These are phyloP conservation scores for Nymphicus hollandicus DNA, from an alignment of 2,113 vertebrate species.

Conservation along the genomic window DNA sequence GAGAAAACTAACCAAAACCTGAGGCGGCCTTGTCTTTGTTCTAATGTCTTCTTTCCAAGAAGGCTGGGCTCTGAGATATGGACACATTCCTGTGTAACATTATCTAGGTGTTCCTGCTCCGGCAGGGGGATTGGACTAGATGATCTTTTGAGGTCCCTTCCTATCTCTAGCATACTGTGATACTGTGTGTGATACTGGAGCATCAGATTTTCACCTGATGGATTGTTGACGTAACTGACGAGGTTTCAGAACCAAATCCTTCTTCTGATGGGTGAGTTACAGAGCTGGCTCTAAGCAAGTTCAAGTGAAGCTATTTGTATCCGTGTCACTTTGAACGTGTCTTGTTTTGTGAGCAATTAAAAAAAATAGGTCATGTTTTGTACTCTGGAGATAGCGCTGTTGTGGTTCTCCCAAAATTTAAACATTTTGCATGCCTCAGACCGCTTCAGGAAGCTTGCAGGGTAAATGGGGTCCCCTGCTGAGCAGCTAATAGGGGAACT, in stretches of 20 bases:
- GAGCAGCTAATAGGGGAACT: conserved; percentile 17
- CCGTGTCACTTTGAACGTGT: not conserved
- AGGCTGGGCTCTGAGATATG: not conserved
- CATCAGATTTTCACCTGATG: not conserved
- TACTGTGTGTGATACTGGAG: too few relatives aligned
- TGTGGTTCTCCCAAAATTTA: not conserved
- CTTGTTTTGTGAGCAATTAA: conserved; percentile 4
- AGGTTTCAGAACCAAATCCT: not conserved
- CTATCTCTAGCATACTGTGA: too few relatives aligned
- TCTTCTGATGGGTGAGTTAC: not conserved
- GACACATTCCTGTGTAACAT: too few relatives aligned
- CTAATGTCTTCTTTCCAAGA: not conserved
- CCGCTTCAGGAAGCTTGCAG: not conserved
- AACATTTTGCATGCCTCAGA: conserved; percentile 5
- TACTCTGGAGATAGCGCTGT: not conserved
- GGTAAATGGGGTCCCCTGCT: not conserved
- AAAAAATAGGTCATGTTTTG: not conserved
- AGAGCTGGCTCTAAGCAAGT: not conserved
- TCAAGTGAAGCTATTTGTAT: not conserved
- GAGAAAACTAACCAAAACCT: not conserved
- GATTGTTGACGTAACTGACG: not conserved
- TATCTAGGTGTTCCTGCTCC: too few relatives aligned
- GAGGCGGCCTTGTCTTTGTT: not conserved
- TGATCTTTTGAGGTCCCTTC: too few relatives aligned
- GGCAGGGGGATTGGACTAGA: too few relatives aligned